A percentile compares a stretch with the other conserved stretches of the same genome.
These are phyloP conservation scores for Opisthograptis luteolata DNA, from an alignment of 2,888 invertebrate genomes.

Conservation along the genomic window DNA sequence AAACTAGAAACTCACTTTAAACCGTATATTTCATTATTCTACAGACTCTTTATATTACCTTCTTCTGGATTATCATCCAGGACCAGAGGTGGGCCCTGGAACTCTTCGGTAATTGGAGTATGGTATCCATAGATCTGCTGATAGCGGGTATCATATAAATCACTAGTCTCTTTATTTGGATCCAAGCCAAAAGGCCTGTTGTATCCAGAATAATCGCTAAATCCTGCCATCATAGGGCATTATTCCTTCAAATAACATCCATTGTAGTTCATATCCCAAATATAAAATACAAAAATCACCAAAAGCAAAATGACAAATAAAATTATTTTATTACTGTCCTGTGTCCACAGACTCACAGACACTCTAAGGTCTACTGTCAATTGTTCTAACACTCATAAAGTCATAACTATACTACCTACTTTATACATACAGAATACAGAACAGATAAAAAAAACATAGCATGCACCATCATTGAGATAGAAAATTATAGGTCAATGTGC, in stretches of 20 bases:
- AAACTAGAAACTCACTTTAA: no score
- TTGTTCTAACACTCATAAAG: no score
- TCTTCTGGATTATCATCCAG: conserved; percentile 76
- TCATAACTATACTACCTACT: no score
- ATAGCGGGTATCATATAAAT: conserved; percentile 77
- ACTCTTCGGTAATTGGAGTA: conserved; percentile 77
- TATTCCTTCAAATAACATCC: conserved; percentile 15
- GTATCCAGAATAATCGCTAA: conserved; percentile 73
- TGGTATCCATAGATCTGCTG: conserved; percentile 81
- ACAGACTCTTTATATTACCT: conserved; percentile 50
- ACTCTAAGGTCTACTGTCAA: no score
- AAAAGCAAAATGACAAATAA: conserved; percentile 7
- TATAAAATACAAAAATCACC: conserved; percentile 17
- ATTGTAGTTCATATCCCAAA: conserved; percentile 24
- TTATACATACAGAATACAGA: no score
- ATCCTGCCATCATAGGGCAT: conserved; percentile 70
- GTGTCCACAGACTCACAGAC: no score
- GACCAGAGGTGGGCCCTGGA: conserved; percentile 78
- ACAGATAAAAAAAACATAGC: no score
- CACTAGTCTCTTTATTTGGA: conserved; percentile 73
- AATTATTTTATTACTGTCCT: no score
- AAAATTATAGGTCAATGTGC: no score
- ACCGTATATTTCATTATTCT: not conserved
- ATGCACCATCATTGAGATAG: no score
- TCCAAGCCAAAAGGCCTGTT: conserved; percentile 76